Evolutionary conservation across 2,113 vertebrate species (phyloP), one percentile per base, ranked within the genome.

Genomic region (Pangasianodon hypophthalmus): DNA sequence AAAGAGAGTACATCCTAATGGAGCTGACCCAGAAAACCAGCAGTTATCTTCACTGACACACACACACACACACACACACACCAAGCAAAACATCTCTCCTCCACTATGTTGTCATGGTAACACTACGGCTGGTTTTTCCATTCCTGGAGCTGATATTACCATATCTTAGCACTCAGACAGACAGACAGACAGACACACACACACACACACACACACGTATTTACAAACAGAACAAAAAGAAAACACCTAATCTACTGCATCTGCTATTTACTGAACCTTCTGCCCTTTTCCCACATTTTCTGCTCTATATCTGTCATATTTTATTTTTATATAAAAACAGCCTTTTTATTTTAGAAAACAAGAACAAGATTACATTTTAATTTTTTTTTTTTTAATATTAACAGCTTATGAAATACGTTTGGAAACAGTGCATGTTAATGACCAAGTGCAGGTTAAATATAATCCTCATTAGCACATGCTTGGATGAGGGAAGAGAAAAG

Each of bases 21-120:
- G 89, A 85, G 90, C 90, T 92, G 92, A 92, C 92, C 90, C 91
- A 92, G 90, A 92, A 92, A 91, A 87, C 69, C 87, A 90, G 60
- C 62, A 52, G 87, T 83, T 79, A 79, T 67, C 82, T 29, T 84
- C 54, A 48, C 67, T 26, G 52, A 64, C 86, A 64, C 87, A 77
- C 37, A 21, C 71, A 21, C 71, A 10, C 88, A 64, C 80, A 80
- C 79, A 84, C 82, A 50, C 48, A 32, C 83, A 52, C 56, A 87
- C 86, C 85, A 62, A 88, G 82, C 13, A 21, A 56, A 58, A 56
- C 56, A 3, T 84, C 88, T 86, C 84, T 87, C 81, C 82, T 77
- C 83, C 87, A 90, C 86, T 54, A 83, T 87, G 92, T 92, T 91
- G 92, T 90, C 92, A 91, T 91, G 90, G 91, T 85, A 92, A 92